phyloP scores from a whole-genome alignment of 2,113 vertebrate species.

The Bostrychus sinensis region DNA sequence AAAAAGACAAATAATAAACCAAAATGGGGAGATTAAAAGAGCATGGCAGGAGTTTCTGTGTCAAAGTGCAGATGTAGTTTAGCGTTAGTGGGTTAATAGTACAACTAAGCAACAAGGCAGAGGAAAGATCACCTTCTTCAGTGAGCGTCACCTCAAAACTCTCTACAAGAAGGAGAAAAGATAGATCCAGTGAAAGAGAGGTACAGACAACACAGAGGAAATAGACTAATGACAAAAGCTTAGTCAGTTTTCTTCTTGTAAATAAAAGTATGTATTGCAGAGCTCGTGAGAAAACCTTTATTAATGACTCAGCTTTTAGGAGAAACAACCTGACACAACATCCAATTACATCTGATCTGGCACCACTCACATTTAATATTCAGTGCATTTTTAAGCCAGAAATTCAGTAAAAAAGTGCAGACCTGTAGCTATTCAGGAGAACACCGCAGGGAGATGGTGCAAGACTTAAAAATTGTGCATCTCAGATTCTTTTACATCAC shows the following conservation, averaged over 20 bases:
- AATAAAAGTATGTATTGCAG: slow-evolving; percentile 25
- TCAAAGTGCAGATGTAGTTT: slow-evolving; percentile 90
- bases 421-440: no score
- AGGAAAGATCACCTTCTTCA: slow-evolving; percentile 99
- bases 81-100: slow-evolving; percentile 98
- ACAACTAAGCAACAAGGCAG: slow-evolving; percentile 83
- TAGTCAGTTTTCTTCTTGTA: slow-evolving; percentile 11
- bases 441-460: background rate
- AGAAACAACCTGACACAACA: slow-evolving; percentile 19
- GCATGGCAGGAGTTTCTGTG: slow-evolving; percentile 88
- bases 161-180: slow-evolving; percentile 96
- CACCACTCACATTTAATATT: background rate
- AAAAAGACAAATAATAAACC: slow-evolving; percentile 76
- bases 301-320: slow-evolving; percentile 14
- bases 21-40: slow-evolving; percentile 80
- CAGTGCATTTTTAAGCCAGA: slow-evolving; percentile 11
- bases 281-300: slow-evolving; percentile 9
- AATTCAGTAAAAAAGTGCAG: background rate
- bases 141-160: slow-evolving; percentile 99
- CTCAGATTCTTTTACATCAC: background rate
- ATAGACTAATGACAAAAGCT: slow-evolving; percentile 42
- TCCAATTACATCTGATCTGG: slow-evolving; percentile 8
- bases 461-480: background rate
- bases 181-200: slow-evolving; percentile 89
- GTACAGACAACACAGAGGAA: slow-evolving; percentile 68